A percentile compares a stretch with the other conserved stretches of the same genome.
Conservation (phyloP, 2,113 vertebrate species). For the human region GRCh38 chr13:72951001-72951500, state of each 20-base stretch:
- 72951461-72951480: background rate
- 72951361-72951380: background rate
- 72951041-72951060: background rate
- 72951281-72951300: background rate
- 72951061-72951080: too few relatives aligned
- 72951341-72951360: background rate
- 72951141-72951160: too few relatives aligned
- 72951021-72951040: too few relatives aligned
- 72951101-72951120: background rate
- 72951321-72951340: background rate
- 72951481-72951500: background rate
- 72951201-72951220: background rate
- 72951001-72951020: background rate
- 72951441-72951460: background rate
- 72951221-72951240: background rate
- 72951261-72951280: background rate
- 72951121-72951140: background rate
- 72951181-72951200: background rate
- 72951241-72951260: background rate
- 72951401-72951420: background rate
- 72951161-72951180: background rate
- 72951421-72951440: slow-evolving; percentile 3
- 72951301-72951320: background rate
- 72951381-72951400: background rate
- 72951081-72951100: background rate